phyloP scores from a whole-genome alignment of 2,797 vertebrate species.

The Arremon brunneinucha region DNA sequence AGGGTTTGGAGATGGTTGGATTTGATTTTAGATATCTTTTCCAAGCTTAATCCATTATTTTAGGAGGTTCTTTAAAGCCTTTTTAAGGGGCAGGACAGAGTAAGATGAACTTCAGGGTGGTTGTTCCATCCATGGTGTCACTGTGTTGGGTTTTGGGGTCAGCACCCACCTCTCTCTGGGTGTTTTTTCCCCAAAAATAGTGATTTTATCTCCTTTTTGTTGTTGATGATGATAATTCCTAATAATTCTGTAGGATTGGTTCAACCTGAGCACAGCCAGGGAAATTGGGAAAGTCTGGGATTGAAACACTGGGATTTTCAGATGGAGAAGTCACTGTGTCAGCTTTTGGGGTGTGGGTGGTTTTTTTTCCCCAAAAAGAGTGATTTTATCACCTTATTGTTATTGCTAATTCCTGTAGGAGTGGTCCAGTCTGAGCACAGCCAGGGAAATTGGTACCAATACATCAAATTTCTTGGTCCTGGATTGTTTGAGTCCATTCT shows the following conservation, averaged over 20 bases:
- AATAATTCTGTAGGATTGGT: not conserved
- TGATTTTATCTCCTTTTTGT: not conserved
- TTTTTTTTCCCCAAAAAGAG: no score
- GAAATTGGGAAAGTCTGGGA: not conserved
- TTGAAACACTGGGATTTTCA: no score
- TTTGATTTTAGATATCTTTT: not conserved
- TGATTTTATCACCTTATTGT: no score
- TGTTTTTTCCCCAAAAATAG: rapidly evolving
- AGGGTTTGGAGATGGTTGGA: not conserved
- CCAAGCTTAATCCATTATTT: not conserved
- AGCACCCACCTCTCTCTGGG: not conserved
- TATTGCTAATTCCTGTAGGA: no score
- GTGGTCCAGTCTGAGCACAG: no score
- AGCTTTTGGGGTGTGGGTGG: no score
- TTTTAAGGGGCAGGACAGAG: not conserved
- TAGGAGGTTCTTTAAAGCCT: not conserved
- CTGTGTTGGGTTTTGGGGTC: not conserved
- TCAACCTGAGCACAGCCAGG: not conserved
- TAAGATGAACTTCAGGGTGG: not conserved
- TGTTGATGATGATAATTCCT: not conserved
- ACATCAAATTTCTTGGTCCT: no score
- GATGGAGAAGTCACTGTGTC: no score
- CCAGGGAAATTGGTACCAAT: no score
- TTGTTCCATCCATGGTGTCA: rapidly evolving
- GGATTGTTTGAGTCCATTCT: no score